Evolutionary conservation across 2,113 vertebrate species (phyloP).

Genomic region (Sakesphorus luctuosus): DNA sequence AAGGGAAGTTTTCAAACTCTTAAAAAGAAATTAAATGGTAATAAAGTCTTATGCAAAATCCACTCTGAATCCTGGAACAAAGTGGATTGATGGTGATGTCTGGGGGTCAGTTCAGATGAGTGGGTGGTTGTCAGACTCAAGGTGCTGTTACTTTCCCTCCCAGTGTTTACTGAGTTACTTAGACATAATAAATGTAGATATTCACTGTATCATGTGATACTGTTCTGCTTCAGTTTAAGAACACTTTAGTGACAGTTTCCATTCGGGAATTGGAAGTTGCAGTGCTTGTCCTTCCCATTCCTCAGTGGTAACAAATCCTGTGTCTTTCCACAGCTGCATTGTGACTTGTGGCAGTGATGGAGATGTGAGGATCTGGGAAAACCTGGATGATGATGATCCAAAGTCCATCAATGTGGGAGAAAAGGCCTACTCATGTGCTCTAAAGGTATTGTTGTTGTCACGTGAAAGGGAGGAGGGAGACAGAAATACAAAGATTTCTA

Average conservation of each 20-base stretch:
- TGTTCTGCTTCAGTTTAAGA: not conserved
- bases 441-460: slow-evolving; percentile 85
- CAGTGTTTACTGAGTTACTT: not conserved
- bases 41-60: not conserved
- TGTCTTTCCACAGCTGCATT: slow-evolving; percentile 80
- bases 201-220: not conserved
- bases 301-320: not conserved
- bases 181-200: not conserved
- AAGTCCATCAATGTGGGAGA: slow-evolving; percentile 95
- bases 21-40: not conserved
- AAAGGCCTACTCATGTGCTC: slow-evolving; percentile 88
- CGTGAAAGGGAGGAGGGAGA: too few species aligned
- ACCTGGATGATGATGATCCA: slow-evolving; percentile 93
- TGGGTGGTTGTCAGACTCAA: not conserved
- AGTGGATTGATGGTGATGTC: not conserved
- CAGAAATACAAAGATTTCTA: too few species aligned
- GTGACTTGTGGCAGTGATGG: slow-evolving; percentile 95
- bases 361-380: slow-evolving; percentile 94
- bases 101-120: not conserved
- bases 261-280: not conserved
- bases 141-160: not conserved
- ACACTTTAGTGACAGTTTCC: not conserved
- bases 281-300: not conserved
- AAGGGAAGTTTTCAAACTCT: not conserved
- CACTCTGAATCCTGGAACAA: not conserved